Percentiles rank a stretch among this genome's conserved stretches.
Conservation (phyloP, 92 coral and sea anemone species). For the Micromussa lordhowensis region DNA sequence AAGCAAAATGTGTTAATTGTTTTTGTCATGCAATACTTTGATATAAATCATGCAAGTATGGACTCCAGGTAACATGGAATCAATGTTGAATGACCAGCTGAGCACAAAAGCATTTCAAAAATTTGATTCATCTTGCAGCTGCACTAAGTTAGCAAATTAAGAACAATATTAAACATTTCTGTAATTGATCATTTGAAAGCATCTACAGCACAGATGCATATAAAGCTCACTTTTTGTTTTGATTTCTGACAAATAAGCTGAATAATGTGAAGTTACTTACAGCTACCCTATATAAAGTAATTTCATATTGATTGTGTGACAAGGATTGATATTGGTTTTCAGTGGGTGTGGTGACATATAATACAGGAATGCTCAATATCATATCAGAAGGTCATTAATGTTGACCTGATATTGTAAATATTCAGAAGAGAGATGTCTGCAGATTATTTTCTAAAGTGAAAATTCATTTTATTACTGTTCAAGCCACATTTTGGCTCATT, state of each 20-base stretch:
- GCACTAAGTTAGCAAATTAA: not conserved
- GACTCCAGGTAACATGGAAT: no score
- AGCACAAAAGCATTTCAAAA: not conserved
- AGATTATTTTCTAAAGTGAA: not conserved
- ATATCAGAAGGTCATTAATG: not conserved
- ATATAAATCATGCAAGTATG: no score
- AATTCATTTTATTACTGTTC: not conserved
- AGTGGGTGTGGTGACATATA: slow-evolving; percentile 36
- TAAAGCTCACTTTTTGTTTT: not conserved
- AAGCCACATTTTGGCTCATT: not conserved
- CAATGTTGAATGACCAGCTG: not conserved
- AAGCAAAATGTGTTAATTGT: no score
- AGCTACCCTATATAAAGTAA: not conserved
- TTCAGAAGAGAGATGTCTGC: not conserved
- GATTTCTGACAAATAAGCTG: not conserved
- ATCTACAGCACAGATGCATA: not conserved
- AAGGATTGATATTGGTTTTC: not conserved
- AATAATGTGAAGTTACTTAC: not conserved
- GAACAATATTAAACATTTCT: no score
- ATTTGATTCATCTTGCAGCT: not conserved
- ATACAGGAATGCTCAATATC: slow-evolving; percentile 19
- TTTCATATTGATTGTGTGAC: slow-evolving; percentile 17
- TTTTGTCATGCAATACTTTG: no score
- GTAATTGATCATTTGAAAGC: not conserved
- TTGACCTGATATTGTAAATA: slow-evolving; percentile 11